Conservation (phyloP, 1,140 invertebrate species). For the Eurosta solidaginis region DNA sequence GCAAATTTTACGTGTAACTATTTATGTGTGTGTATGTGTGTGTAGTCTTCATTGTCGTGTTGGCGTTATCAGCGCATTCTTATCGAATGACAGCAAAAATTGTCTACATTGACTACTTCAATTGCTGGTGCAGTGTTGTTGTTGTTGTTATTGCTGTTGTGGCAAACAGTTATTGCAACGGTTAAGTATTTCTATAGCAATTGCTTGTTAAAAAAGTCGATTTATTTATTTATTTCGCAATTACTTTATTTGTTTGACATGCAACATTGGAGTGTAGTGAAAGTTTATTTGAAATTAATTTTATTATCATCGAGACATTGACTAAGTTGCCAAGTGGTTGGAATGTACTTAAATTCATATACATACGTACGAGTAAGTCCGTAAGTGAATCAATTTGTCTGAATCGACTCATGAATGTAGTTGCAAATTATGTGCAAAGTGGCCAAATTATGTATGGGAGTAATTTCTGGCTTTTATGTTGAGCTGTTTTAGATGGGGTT, state of each 20-base stretch:
- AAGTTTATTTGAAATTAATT: slow-evolving; percentile 16
- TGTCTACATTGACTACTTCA: background rate
- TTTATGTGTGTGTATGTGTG: background rate
- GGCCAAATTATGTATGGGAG: no score
- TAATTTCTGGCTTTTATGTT: no score
- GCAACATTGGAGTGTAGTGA: slow-evolving; percentile 9
- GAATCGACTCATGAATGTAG: background rate
- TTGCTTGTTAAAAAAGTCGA: background rate
- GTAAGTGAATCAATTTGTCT: background rate
- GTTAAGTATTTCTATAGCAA: background rate
- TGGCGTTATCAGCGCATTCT: slow-evolving; percentile 21
- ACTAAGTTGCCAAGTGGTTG: background rate
- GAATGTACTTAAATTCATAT: background rate
- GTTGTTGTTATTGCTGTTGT: no score
- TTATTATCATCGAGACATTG: background rate
- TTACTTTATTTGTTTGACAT: background rate
- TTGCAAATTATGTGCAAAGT: background rate
- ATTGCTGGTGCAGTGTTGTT: background rate
- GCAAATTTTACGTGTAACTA: background rate
- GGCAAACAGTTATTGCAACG: slow-evolving; percentile 5
- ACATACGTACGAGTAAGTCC: background rate
- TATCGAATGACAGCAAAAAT: slow-evolving; percentile 24
- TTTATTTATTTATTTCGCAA: background rate
- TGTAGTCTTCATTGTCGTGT: background rate
- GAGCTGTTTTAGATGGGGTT: no score